Conservation (phyloP, 2,888 invertebrate species). For the Syrista parreyssii region DNA sequence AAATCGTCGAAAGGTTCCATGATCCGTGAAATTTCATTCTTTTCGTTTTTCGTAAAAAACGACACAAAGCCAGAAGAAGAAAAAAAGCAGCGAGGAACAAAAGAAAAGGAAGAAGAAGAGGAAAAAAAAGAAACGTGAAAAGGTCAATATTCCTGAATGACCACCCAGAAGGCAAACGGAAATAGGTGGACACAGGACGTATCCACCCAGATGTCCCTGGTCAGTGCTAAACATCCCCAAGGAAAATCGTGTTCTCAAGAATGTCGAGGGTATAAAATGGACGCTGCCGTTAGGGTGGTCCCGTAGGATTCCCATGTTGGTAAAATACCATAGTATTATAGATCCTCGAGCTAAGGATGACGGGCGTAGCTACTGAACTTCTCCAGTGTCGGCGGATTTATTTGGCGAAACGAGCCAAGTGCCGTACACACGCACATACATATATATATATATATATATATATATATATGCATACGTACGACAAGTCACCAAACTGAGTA, state of each 20-base stretch:
- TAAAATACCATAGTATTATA: not conserved
- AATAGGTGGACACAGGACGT: not conserved
- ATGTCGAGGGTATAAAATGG: not conserved
- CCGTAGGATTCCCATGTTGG: not conserved
- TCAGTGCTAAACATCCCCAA: not conserved
- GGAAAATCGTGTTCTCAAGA: not conserved
- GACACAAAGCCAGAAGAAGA: not conserved
- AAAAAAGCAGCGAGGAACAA: conserved; percentile 5
- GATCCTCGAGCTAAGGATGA: not conserved
- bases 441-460: conserved; percentile 3
- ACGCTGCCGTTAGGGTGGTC: not conserved
- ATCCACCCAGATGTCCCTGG: not conserved
- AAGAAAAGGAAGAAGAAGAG: not conserved
- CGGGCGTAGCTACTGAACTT: not conserved
- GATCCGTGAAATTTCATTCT: not conserved
- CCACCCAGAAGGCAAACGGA: not conserved
- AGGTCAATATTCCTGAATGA: not conserved
- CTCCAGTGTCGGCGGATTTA: conserved; percentile 25
- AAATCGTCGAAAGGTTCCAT: not conserved
- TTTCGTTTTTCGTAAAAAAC: not conserved
- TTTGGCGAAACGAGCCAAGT: conserved; percentile 35
- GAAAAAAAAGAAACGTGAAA: conserved; percentile 2
- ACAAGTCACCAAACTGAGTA: not conserved
- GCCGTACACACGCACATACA: conserved; percentile 7
- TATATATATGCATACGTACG: not conserved